Conservation (phyloP, 2,888 invertebrate genomes). For the Nymphalis urticae region DNA sequence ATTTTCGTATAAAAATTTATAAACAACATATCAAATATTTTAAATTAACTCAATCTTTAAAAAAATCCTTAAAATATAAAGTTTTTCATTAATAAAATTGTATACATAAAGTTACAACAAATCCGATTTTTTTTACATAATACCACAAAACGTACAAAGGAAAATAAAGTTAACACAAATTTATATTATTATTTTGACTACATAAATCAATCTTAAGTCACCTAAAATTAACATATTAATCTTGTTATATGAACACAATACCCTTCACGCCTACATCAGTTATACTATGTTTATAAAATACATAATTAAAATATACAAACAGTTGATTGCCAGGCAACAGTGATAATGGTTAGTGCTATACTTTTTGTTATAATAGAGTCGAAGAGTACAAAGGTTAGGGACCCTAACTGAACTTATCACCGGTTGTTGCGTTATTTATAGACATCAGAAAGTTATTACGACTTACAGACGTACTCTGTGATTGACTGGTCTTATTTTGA, state of each 20-base stretch:
- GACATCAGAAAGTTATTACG: constrained; percentile 25
- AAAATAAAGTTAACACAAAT: too few species aligned
- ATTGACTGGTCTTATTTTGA: constrained; percentile 74
- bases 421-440: constrained; percentile 14
- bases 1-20: too few species aligned
- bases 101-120: too few species aligned
- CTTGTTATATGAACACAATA: background rate
- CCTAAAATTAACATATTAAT: too few species aligned
- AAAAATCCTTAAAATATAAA: too few species aligned
- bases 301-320: constrained; percentile 4
- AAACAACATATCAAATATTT: too few species aligned
- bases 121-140: too few species aligned
- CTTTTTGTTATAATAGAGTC: constrained; percentile 10
- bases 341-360: constrained; percentile 10
- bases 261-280: background rate
- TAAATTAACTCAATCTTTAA: too few species aligned
- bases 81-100: too few species aligned
- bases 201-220: background rate
- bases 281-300: too few species aligned
- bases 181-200: too few species aligned
- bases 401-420: constrained; percentile 24
- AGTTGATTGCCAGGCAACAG: background rate
- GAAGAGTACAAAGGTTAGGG: constrained; percentile 26
- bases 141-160: too few species aligned
- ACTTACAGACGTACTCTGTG: constrained; percentile 70